These are phyloP conservation scores for Genyomyrus donnyi DNA, from an alignment of 2,113 vertebrate genomes.

Conservation along the genomic window DNA sequence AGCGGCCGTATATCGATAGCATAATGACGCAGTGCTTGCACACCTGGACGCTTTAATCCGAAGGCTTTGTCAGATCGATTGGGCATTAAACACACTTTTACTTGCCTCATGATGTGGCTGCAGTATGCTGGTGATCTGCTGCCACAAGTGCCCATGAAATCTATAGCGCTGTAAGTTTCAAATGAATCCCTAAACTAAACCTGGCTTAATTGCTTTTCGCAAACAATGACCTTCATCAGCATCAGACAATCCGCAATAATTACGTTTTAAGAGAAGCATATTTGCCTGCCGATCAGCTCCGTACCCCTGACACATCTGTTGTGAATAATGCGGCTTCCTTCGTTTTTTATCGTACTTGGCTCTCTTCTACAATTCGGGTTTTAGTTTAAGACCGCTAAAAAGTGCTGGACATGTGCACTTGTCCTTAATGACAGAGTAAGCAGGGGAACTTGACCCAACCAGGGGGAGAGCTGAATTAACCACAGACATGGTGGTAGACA, in stretches of 20 bases:
- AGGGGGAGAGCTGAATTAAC: not conserved
- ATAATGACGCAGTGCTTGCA: not conserved
- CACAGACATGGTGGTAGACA: not conserved
- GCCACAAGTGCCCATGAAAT: not conserved
- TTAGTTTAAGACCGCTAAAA: not conserved
- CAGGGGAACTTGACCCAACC: not conserved
- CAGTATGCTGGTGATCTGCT: not conserved
- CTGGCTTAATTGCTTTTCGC: conserved; percentile 30
- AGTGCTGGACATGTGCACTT: not conserved
- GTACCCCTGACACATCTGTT: not conserved
- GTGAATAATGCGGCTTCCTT: not conserved
- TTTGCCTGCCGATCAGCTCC: not conserved
- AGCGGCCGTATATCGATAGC: not conserved
- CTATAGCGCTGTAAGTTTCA: not conserved
- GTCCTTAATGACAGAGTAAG: not conserved
- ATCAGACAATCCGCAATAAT: conserved; percentile 27
- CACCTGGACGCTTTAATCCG: not conserved
- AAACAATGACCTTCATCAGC: conserved; percentile 1
- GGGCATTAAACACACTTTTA: not conserved
- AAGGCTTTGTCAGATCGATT: not conserved
- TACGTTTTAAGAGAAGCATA: conserved; percentile 29
- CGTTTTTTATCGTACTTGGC: not conserved
- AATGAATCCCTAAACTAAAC: conserved; percentile 8
- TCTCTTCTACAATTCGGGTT: not conserved
- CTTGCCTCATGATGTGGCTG: not conserved